Percentiles rank a stretch among this genome's conserved stretches.
Evolutionary conservation across 2,113 vertebrate genomes (phyloP).

Genomic region (Conger conger): DNA sequence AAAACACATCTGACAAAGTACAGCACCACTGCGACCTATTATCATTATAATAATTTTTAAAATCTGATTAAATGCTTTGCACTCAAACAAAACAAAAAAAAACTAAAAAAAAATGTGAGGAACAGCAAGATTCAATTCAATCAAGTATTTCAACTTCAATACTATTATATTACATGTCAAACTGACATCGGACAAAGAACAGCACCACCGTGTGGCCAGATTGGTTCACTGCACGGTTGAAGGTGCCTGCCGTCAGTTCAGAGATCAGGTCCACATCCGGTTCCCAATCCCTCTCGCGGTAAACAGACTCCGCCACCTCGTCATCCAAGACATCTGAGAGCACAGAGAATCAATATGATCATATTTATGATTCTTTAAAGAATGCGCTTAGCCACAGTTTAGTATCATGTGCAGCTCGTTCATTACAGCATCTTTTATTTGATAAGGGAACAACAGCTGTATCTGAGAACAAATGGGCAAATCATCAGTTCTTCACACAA

Average conservation of each 20-base stretch:
- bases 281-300: slow-evolving; percentile 69
- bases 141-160: too few relatives aligned
- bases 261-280: slow-evolving; percentile 69
- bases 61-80: too few relatives aligned
- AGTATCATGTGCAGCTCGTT: not conserved
- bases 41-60: too few relatives aligned
- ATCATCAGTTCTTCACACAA: not conserved
- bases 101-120: too few relatives aligned
- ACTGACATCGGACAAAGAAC: slow-evolving; percentile 91
- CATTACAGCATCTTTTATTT: not conserved
- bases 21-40: too few relatives aligned
- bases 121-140: too few relatives aligned
- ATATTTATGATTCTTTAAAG: not conserved
- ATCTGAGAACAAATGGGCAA: not conserved
- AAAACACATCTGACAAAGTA: too few relatives aligned
- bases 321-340: slow-evolving; percentile 82
- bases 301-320: slow-evolving; percentile 80
- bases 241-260: slow-evolving; percentile 78
- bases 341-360: not conserved
- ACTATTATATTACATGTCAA: too few relatives aligned
- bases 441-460: not conserved
- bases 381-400: not conserved
- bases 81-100: too few relatives aligned
- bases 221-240: slow-evolving; percentile 59
- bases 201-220: slow-evolving; percentile 71